These are phyloP conservation scores for Parus major DNA, from an alignment of 2,113 vertebrate species.

Conservation along the genomic window DNA sequence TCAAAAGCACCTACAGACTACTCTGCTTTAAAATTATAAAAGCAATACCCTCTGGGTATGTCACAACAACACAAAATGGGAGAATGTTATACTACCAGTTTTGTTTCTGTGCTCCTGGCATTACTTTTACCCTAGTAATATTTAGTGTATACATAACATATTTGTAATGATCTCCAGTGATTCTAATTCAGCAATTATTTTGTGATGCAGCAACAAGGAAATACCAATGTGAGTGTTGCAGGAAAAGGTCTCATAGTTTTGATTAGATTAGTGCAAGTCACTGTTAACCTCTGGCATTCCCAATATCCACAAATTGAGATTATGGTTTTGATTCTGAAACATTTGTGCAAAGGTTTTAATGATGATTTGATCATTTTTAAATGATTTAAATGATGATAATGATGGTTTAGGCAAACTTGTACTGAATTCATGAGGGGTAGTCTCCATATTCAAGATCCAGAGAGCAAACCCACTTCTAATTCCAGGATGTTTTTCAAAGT, in stretches of 20 bases:
- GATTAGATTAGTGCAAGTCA: background rate
- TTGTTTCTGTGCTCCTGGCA: background rate
- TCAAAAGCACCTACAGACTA: background rate
- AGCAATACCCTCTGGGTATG: background rate
- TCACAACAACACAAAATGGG: background rate
- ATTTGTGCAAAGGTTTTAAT: background rate
- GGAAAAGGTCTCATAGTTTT: background rate
- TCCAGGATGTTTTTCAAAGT: background rate
- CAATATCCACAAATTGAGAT: background rate
- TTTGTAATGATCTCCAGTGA: background rate
- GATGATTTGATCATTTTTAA: too few species aligned
- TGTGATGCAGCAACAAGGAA: background rate
- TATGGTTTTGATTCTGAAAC: background rate
- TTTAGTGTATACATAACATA: background rate
- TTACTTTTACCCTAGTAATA: background rate
- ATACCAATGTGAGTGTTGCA: background rate
- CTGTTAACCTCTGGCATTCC: background rate
- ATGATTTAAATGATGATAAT: too few species aligned
- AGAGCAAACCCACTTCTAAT: background rate
- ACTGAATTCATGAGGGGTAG: background rate
- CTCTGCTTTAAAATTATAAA: background rate
- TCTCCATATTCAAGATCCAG: background rate
- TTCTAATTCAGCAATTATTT: background rate
- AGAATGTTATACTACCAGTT: background rate
- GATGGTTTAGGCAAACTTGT: background rate